Percentiles rank a stretch among this genome's conserved stretches.
phyloP scores from a whole-genome alignment of 2,888 invertebrate genomes.

The Chymomyza fuscimana region DNA sequence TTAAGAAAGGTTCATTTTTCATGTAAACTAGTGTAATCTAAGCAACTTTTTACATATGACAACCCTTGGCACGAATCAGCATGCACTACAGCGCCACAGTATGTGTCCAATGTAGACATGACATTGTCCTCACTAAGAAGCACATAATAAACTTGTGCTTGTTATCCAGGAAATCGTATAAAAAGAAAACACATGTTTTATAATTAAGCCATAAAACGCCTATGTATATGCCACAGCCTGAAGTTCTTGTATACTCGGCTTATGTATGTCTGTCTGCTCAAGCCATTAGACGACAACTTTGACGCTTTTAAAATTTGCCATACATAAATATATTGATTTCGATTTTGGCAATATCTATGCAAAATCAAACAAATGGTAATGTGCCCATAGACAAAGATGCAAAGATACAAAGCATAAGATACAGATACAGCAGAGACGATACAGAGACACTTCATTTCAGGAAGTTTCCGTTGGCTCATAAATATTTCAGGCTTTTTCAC shows the following conservation, averaged over 20 bases:
- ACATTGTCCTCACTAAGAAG: conserved; percentile 34
- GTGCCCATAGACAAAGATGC: not conserved
- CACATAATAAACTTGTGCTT: conserved; percentile 24
- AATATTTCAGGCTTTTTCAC: conserved; percentile 43
- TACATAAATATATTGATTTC: not conserved
- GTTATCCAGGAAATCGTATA: conserved; percentile 7
- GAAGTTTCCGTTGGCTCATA: conserved; percentile 35
- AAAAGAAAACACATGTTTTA: conserved; percentile 26
- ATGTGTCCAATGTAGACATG: no score
- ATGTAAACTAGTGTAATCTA: no score
- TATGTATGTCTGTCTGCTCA: not conserved
- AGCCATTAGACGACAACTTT: not conserved
- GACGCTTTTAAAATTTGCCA: conserved; percentile 3
- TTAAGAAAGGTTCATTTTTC: no score
- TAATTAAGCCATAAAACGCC: conserved; percentile 35
- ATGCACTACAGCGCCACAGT: no score
- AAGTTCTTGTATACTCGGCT: not conserved
- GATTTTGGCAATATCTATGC: not conserved
- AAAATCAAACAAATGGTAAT: not conserved
- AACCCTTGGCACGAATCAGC: no score
- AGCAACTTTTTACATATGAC: no score
- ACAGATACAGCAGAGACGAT: not conserved
- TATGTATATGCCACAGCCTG: not conserved
- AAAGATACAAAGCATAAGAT: not conserved
- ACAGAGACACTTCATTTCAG: conserved; percentile 22